Conservation (phyloP, 1,140 invertebrate genomes). For the Penaeus indicus region DNA sequence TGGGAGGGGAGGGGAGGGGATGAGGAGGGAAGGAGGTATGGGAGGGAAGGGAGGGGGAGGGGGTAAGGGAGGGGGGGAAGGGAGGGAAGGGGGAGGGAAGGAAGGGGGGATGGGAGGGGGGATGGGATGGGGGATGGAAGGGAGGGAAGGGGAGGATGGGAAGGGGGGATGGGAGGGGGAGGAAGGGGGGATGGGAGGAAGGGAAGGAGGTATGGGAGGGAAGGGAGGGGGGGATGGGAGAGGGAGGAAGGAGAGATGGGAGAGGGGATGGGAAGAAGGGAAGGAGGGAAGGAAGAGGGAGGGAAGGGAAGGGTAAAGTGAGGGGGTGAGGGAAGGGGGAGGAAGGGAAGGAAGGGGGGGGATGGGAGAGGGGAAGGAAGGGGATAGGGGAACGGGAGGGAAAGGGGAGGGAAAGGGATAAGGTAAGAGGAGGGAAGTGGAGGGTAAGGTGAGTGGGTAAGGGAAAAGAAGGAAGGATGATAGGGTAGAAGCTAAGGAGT, state of each 20-base stretch:
- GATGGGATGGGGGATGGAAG: not conserved
- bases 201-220: not conserved
- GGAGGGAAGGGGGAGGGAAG: too few species aligned
- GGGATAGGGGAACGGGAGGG: not conserved
- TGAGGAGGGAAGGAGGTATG: not conserved
- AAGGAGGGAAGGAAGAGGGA: not conserved
- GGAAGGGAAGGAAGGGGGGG: too few species aligned
- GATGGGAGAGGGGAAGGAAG: too few species aligned
- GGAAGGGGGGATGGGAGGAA: too few species aligned
- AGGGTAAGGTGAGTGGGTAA: not conserved
- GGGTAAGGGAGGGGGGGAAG: too few species aligned
- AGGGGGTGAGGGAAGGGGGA: not conserved
- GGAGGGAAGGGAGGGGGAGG: not conserved
- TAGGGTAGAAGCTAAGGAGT: not conserved
- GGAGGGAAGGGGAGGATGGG: not conserved
- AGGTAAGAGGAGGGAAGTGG: not conserved
- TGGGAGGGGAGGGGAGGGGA: not conserved
- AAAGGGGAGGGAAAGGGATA: not conserved
- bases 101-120: not conserved
- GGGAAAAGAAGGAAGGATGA: not conserved
- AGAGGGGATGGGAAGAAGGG: too few species aligned
- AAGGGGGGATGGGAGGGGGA: too few species aligned
- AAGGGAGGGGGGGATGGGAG: not conserved
- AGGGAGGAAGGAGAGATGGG: too few species aligned
- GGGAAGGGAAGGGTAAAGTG: not conserved